phyloP scores from a whole-genome alignment of 2,797 vertebrate species.

The Anas bernieri region DNA sequence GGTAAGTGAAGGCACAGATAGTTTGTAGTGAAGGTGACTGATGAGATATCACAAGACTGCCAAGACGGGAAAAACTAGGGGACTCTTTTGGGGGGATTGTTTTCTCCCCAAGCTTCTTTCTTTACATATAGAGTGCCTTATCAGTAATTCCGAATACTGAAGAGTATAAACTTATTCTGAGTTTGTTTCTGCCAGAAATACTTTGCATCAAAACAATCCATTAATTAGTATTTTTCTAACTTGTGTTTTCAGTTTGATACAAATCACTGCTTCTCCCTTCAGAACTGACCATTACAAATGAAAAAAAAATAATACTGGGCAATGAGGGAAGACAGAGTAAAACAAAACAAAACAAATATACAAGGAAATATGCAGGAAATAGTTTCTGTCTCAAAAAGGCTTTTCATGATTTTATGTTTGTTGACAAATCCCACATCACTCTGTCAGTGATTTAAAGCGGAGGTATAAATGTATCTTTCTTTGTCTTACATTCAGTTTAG shows the following conservation, averaged over 20 bases:
- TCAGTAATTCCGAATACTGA: background rate
- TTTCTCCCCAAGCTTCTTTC: background rate
- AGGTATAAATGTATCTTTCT: background rate
- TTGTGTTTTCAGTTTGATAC: background rate
- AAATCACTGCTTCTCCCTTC: background rate
- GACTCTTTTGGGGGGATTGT: rapidly evolving
- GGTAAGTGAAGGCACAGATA: constrained; percentile 22
- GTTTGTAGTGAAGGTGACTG: background rate
- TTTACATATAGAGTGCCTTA: background rate
- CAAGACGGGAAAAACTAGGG: background rate
- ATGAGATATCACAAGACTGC: background rate
- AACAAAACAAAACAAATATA: background rate
- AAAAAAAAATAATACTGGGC: background rate
- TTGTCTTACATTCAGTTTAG: background rate
- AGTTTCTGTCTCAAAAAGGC: background rate
- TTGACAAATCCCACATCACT: background rate
- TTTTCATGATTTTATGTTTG: background rate
- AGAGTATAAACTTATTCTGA: background rate
- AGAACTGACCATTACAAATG: background rate
- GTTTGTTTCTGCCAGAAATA: background rate
- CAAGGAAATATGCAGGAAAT: background rate
- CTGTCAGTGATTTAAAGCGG: background rate
- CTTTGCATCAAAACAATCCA: background rate
- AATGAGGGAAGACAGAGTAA: background rate
- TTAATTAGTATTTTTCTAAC: background rate